Percentiles rank a stretch among this genome's conserved stretches.
phyloP scores from a whole-genome alignment of 2,113 vertebrate species.

The Neopipo cinnamomea region DNA sequence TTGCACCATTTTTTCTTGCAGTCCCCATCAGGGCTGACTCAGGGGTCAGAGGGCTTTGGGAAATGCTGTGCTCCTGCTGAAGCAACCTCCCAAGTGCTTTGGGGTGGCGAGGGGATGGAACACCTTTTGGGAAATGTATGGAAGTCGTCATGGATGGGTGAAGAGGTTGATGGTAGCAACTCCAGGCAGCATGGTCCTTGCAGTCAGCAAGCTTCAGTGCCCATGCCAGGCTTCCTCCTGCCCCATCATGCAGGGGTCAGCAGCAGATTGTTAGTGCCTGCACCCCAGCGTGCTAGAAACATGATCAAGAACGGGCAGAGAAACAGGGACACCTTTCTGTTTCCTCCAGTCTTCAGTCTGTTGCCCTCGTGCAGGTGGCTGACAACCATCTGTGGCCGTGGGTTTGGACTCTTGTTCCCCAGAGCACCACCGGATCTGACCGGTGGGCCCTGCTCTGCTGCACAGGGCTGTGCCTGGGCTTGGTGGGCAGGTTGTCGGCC shows the following conservation, averaged over 20 bases:
- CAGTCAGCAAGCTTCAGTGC: background rate
- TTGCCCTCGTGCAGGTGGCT: background rate
- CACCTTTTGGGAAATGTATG: background rate
- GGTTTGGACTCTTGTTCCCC: background rate
- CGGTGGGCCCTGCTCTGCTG: background rate
- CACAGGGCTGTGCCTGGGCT: background rate
- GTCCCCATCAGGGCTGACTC: background rate
- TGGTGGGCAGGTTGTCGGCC: background rate
- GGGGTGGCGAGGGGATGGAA: background rate
- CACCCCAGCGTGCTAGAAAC: background rate
- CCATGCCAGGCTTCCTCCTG: background rate
- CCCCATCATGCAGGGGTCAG: background rate
- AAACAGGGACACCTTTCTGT: background rate
- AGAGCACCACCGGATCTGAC: background rate
- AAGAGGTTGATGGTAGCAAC: background rate
- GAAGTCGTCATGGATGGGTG: fast-evolving
- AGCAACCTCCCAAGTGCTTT: background rate
- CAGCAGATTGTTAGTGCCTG: background rate
- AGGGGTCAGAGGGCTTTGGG: background rate
- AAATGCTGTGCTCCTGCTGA: background rate
- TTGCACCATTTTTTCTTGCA: background rate
- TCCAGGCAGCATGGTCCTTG: background rate
- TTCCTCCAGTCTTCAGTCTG: fast-evolving
- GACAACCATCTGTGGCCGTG: background rate
- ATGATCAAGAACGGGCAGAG: background rate